Base-by-base conservation (phyloP, 2,888 invertebrate genomes). In the Drosophila falleni region DNA sequence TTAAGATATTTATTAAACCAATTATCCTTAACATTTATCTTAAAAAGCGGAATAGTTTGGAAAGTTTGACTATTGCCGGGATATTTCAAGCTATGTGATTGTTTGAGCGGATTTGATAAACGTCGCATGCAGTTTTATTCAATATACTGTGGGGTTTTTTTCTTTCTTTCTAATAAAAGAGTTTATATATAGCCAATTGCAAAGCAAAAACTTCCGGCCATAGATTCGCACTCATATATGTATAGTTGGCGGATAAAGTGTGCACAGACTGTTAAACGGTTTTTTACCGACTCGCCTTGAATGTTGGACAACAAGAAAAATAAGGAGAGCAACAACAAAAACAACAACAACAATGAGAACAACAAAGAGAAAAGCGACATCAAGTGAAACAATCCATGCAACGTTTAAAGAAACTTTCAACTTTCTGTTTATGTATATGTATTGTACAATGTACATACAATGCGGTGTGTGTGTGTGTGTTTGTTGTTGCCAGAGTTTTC, bases 331-430 rank as follows among this genome's bases (percentile, higher is more conserved):
- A n/a, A 53, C 1, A 54, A 60, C 26, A 37, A 51, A 9, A 11
- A 68, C 70, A 78, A 47, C 44, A 69, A 15, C 11, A 54, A 15
- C 9, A 54, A 10, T 19, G 19, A 23, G 23, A 23, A 4, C 5
- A 16, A 53, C 2, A 11, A 46, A 15, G 35, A 41, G 58, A 54
- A 31, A 5, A 33, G n/a, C 19, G 61, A 74, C 55, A 66, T 66
- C 71, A 65, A 72, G 72, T 60, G 65, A 68, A 85, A 80, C 84
- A 84, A 84, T 80, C 82, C 80, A 74, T 69, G 84, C 74, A 80
- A 68, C 84, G 88, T 82, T 84, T 87, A 87, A 87, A 69, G 80
- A 85, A 87, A 87, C 76, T 84, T 87, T 77, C 62, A 66, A 77
- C 74, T 76, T 87, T 74, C 78, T 85, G 72, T 75, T 85, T 82